A percentile compares a stretch with the other conserved stretches of the same genome.
phyloP scores from a whole-genome alignment of 1,140 invertebrate genomes.

The Zaprionus gabonicus region DNA sequence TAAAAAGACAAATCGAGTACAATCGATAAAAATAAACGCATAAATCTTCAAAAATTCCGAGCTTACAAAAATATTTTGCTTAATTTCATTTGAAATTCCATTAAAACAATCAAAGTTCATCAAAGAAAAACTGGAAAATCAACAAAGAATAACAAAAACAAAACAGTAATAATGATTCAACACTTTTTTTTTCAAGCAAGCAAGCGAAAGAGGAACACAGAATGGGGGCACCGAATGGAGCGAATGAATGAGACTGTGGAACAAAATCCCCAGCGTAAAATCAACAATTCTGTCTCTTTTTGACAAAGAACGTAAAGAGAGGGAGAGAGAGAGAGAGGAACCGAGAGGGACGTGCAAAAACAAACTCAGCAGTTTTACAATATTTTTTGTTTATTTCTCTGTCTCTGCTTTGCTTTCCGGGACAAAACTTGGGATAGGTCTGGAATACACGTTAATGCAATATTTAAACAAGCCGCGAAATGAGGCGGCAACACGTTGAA shows the following conservation, averaged over 20 bases:
- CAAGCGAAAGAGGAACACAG: not conserved
- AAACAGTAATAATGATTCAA: not conserved
- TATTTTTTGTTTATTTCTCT: constrained; percentile 21
- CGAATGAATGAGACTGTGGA: not conserved
- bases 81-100: not conserved
- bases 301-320: not conserved
- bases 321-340: not conserved
- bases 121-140: not conserved
- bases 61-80: not conserved
- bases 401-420: not conserved
- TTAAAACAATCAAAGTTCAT: not conserved
- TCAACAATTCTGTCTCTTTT: not conserved
- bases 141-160: constrained; percentile 8
- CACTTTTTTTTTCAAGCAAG: not conserved
- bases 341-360: not conserved
- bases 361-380: constrained; percentile 21
- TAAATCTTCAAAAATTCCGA: not conserved
- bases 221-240: not conserved
- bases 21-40: not conserved
- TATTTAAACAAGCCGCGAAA: constrained; percentile 28
- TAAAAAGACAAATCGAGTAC: not conserved
- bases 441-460: constrained; percentile 42
- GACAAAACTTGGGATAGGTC: constrained; percentile 73
- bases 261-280: not conserved
- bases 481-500: no score